A percentile compares a stretch with the other conserved stretches of the same genome.
Conservation (phyloP, 2,113 vertebrate genomes). For the Protobothrops mucrosquamatus region DNA sequence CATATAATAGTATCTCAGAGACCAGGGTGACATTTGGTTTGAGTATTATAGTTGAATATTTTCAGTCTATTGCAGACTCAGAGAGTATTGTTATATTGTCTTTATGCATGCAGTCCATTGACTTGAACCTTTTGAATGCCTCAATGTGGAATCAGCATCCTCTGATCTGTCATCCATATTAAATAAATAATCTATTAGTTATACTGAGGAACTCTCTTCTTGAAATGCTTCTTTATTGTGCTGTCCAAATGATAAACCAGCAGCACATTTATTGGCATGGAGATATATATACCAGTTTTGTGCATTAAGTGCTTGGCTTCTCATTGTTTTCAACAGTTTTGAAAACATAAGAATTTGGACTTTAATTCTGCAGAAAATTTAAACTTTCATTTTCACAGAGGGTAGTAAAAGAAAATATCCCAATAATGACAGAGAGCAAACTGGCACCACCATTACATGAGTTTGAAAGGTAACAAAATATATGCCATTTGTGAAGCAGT, state of each 20-base stretch:
- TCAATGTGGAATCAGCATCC: neutral
- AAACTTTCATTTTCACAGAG: neutral
- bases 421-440: neutral
- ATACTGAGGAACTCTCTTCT: neutral
- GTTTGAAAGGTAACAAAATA: neutral
- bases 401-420: neutral
- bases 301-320: neutral
- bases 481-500: neutral
- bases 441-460: neutral
- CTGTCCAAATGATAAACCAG: neutral
- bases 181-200: neutral
- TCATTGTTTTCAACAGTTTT: neutral
- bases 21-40: neutral
- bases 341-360: neutral
- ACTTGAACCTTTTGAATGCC: neutral
- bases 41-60: neutral
- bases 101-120: neutral
- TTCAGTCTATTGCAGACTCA: neutral
- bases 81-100: neutral
- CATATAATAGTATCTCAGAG: neutral
- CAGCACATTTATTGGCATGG: neutral
- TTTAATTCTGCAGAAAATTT: neutral
- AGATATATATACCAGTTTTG: neutral
- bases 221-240: neutral
- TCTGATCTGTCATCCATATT: neutral